Percentiles rank a stretch among this genome's conserved stretches.
Evolutionary conservation across 2,113 vertebrate genomes (phyloP).

Genomic region (Patagioenas fasciata): DNA sequence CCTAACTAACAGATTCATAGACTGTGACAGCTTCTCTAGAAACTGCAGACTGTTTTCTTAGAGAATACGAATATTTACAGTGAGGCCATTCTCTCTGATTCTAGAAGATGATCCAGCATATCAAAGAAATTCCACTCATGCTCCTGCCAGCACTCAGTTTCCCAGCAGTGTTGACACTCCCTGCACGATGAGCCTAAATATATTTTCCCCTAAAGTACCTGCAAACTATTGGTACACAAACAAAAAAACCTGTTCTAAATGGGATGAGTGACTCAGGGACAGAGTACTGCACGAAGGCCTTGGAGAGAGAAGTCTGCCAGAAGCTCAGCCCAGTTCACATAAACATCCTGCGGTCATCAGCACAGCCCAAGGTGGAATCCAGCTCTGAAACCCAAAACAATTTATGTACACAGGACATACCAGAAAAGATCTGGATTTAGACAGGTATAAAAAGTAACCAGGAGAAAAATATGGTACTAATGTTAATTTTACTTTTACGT

Average conservation of each 20-base stretch:
- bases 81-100: neutral
- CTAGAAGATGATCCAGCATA: neutral
- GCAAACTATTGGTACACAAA: neutral
- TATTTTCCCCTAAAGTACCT: neutral
- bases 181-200: neutral
- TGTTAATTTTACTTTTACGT: slow-evolving; percentile 25
- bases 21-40: neutral
- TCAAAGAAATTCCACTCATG: neutral
- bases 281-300: neutral
- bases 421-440: slow-evolving; percentile 43
- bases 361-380: neutral
- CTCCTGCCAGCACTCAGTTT: neutral
- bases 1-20: neutral
- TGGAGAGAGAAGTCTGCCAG: neutral
- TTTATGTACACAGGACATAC: slow-evolving; percentile 46
- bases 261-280: neutral
- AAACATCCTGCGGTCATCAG: slow-evolving; percentile 39
- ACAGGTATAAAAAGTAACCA: slow-evolving; percentile 41
- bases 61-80: neutral
- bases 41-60: neutral
- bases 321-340: neutral
- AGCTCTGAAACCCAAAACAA: slow-evolving; percentile 4
- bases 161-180: neutral
- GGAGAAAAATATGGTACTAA: neutral
- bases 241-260: neutral